A percentile compares a stretch with the other conserved stretches of the same genome.
Evolutionary conservation across 2,888 invertebrate species (phyloP).

Genomic region (Parascotia fuliginaria): DNA sequence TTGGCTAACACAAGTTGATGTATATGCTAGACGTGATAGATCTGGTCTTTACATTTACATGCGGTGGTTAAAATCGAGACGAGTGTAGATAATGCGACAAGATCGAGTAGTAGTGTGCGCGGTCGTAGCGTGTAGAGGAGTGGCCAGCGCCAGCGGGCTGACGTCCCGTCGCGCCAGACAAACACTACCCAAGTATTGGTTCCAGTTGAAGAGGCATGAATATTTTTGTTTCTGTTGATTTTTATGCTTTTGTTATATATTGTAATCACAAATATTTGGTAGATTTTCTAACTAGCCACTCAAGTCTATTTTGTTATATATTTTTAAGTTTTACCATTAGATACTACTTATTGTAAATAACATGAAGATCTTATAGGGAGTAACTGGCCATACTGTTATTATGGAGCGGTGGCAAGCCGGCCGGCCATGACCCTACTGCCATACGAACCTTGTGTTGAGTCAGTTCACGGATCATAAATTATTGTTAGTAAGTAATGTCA

Average conservation of each 20-base stretch:
- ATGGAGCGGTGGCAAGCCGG: slow-evolving; percentile 51
- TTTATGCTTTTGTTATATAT: slow-evolving; percentile 80
- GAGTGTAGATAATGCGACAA: no score
- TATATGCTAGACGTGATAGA: background rate
- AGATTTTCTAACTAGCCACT: slow-evolving; percentile 76
- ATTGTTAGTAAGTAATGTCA: slow-evolving; percentile 33
- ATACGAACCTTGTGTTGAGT: slow-evolving; percentile 12
- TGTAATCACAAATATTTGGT: slow-evolving; percentile 76
- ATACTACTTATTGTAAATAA: slow-evolving; percentile 76
- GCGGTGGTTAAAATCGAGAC: no score
- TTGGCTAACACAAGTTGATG: background rate
- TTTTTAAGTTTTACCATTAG: slow-evolving; percentile 81
- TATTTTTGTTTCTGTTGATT: slow-evolving; percentile 77
- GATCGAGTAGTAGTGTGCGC: no score
- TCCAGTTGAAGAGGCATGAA: slow-evolving; percentile 57
- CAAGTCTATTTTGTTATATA: slow-evolving; percentile 82
- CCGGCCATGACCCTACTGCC: slow-evolving; percentile 47
- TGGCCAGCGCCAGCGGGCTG: background rate
- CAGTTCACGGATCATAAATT: slow-evolving; percentile 28
- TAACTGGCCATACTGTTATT: slow-evolving; percentile 62
- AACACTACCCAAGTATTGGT: slow-evolving; percentile 43
- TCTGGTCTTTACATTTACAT: background rate
- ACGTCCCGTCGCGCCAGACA: slow-evolving; percentile 39
- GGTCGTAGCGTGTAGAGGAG: no score
- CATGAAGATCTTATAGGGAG: slow-evolving; percentile 71